A percentile compares a stretch with the other conserved stretches of the same genome.
Conservation (phyloP, 2,113 vertebrate species). For the Microtus ochrogaster region DNA sequence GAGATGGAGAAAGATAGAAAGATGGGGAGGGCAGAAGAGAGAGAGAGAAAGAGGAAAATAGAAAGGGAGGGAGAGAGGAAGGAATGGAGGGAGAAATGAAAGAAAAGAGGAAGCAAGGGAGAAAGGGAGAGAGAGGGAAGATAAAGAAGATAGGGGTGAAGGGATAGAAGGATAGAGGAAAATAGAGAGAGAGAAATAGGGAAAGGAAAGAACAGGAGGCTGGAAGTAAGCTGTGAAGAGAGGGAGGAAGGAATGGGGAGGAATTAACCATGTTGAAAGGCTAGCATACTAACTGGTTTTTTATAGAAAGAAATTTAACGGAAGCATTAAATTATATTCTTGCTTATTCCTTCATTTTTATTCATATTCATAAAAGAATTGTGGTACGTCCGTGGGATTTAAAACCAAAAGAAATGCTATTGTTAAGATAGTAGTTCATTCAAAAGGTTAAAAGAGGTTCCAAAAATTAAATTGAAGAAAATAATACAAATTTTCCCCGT, state of each 20-base stretch:
- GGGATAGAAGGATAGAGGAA: no score
- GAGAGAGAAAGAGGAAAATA: no score
- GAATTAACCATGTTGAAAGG: neutral
- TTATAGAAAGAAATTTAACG: neutral
- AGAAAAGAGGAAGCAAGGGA: neutral
- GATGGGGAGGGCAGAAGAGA: no score
- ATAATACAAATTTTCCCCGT: neutral
- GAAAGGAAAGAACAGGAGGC: neutral
- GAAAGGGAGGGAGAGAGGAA: neutral
- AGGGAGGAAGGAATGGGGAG: neutral
- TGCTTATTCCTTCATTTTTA: constrained; percentile 27
- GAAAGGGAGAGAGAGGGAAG: neutral
- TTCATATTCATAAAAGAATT: constrained; percentile 1
- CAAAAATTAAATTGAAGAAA: neutral
- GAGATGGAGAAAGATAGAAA: no score
- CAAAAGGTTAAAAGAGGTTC: neutral
- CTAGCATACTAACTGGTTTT: neutral
- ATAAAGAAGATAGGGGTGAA: neutral
- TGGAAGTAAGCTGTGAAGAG: neutral
- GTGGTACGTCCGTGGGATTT: neutral
- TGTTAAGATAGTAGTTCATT: neutral
- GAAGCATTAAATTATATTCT: neutral
- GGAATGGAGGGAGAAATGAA: neutral
- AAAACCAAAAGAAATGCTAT: neutral
- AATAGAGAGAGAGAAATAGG: neutral